These are phyloP conservation scores for Sisor rabdophorus DNA, from an alignment of 2,113 vertebrate genomes.

Conservation along the genomic window DNA sequence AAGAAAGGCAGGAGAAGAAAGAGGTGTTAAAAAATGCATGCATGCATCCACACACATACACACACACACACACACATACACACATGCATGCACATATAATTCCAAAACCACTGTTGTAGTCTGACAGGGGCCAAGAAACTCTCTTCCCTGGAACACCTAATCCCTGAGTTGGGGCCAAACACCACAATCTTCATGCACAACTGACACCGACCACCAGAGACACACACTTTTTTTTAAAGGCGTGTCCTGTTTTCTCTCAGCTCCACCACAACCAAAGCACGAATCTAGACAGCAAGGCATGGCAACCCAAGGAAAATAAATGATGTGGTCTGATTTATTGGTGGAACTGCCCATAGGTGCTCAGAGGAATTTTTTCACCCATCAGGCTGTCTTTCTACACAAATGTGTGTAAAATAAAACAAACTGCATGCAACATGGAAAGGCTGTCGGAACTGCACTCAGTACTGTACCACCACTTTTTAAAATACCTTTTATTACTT, in stretches of 20 bases:
- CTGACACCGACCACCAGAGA: slow-evolving; percentile 82
- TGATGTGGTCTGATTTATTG: slow-evolving; percentile 73
- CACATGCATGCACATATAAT: slow-evolving; percentile 59
- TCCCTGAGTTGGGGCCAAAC: slow-evolving; percentile 83
- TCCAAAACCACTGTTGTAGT: slow-evolving; percentile 75
- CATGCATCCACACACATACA: slow-evolving; percentile 19
- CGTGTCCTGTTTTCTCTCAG: slow-evolving; percentile 80
- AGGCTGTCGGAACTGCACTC: slow-evolving; percentile 19
- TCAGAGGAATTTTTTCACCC: slow-evolving; percentile 69
- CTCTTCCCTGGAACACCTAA: slow-evolving; percentile 86
- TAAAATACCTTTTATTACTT: slow-evolving; percentile 4
- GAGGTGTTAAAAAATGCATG: background rate
- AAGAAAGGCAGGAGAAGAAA: slow-evolving; percentile 39
- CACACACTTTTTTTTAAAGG: slow-evolving; percentile 76
- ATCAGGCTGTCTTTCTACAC: slow-evolving; percentile 58
- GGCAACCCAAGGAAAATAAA: slow-evolving; percentile 84
- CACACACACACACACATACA: slow-evolving; percentile 23
- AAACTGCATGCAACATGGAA: slow-evolving; percentile 4
- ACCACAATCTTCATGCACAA: slow-evolving; percentile 75
- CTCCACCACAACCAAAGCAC: slow-evolving; percentile 77
- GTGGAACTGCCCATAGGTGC: slow-evolving; percentile 81
- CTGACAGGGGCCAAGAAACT: slow-evolving; percentile 73
- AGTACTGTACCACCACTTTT: slow-evolving; percentile 17
- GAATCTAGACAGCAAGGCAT: slow-evolving; percentile 70
- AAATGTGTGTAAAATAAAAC: slow-evolving; percentile 13